Base-by-base conservation (phyloP, 2,113 vertebrate species). In the Pyxicephalus adspersus region DNA sequence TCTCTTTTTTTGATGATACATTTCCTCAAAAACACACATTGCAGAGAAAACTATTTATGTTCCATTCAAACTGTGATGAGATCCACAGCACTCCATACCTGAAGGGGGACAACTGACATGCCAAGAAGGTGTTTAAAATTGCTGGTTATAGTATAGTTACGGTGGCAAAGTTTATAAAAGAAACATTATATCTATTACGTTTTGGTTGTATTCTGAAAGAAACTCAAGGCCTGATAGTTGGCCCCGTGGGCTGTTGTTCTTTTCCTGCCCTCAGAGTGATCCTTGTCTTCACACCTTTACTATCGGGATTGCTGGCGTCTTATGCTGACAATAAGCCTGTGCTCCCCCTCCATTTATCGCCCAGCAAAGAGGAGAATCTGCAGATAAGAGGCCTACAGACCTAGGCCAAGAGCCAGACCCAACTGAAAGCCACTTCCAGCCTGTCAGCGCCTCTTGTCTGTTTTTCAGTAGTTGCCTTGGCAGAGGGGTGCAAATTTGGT, bases 391-490 rank as follows among this genome's bases (percentile, higher is more conserved):
- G 52, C 78, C 57, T 34, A 64, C 22, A 28, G 60, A 20, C 58
- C 68, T 25, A 81, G 78, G 78, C 67, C 34, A 15, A 20, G 38
- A 61, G 78, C 78, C 78, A 81, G 78, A 22, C 64, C 67, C 67
- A 54, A 25, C 78, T 61, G 77, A 63, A 80, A 71, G 22, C 55
- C 57, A 60, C 55, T 61, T n/a, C 5, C 66, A 60, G 23, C 31
- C 57, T 70, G 77, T 79, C 77, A 71, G 77, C 77, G 25, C 77
- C 66, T 68, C 26, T 22, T 45, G 28, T 26, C 66, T 51, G 77
- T 23, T 1, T 71, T 70, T 80, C 77, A 80, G 22, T 66, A 63
- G 25, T 31, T 15, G 34, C n/a, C n/a, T 13, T 58, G 51, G n/a
- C 55, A 60, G 13, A 28, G 28, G 17, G 26, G 17, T 38, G 67